Percentiles rank a stretch among this genome's conserved stretches.
Conservation (phyloP, 2,113 vertebrate genomes). For the Syngnathus floridae region DNA sequence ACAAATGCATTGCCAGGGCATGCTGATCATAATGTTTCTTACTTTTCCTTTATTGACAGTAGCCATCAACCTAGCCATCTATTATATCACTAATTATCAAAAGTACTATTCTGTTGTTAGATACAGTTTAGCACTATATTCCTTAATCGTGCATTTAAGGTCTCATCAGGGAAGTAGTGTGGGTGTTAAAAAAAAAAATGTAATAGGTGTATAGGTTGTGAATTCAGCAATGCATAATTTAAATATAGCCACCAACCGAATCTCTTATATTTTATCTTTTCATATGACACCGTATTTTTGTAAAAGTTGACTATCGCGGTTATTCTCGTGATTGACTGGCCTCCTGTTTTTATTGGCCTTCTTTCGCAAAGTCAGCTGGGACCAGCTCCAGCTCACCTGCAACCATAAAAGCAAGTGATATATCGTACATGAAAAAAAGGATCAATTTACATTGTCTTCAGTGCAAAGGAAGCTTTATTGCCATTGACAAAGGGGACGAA, state of each 20-base stretch:
- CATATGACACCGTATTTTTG: not conserved
- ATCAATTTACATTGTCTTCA: not conserved
- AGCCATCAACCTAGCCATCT: not conserved
- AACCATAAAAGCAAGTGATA: not conserved
- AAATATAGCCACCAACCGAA: too few relatives aligned
- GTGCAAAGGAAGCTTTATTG: slow-evolving; percentile 76
- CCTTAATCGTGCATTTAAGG: too few relatives aligned
- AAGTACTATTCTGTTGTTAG: not conserved
- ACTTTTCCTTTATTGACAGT: not conserved
- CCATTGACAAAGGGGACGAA: slow-evolving; percentile 64
- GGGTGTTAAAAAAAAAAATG: too few relatives aligned
- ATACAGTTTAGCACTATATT: too few relatives aligned
- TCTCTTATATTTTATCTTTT: too few relatives aligned
- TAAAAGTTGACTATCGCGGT: not conserved
- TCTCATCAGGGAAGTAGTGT: too few relatives aligned
- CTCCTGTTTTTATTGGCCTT: not conserved
- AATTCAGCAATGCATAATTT: too few relatives aligned
- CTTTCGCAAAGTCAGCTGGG: not conserved
- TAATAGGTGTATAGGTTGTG: too few relatives aligned
- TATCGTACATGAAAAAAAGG: not conserved
- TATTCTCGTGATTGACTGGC: not conserved
- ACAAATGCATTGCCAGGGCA: not conserved
- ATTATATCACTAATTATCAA: not conserved
- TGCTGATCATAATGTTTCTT: not conserved
- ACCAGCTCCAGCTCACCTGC: not conserved